Base-by-base conservation (phyloP, 2,888 invertebrate genomes). In the Leucophenga montana region DNA sequence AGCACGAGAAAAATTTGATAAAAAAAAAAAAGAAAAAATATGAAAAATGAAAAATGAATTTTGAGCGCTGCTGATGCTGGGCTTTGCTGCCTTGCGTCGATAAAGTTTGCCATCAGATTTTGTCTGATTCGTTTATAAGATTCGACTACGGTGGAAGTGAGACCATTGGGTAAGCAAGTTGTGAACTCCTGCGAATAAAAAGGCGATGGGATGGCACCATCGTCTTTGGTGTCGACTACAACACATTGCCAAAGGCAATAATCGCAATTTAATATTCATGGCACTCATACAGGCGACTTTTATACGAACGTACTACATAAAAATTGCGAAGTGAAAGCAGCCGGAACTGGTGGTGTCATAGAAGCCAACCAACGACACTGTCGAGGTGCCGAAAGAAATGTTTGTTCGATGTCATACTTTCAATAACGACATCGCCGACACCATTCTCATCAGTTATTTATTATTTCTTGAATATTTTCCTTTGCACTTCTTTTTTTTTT, bases 251-350 rank as follows among this genome's bases (percentile, higher is more conserved):
- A 76, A 75, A 68, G 81, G 81, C 81, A 81, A 81, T 81, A 83
- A 83, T 83, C 77, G 75, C 80, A 83, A 82, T 82, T 83, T 82
- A 83, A 82, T 82, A 82, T 82, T 83, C 84, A 82, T 82, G 81
- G 73, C 77, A 72, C 72, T 77, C 76, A 77, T 77, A 75, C 75
- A 83, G 80, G 77, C 82, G 76, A 82, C 14, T 83, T 82, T 83
- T 78, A 82, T 83, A 82, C 71, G 70, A 77, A 80, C 83, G 75
- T 54, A 31, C 27, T 14, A 13, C 57, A n/a, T 11, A 57, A 27
- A n/a, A 18, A 27, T 72, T 69, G 75, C 78, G 74, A 64, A 77
- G 74, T 71, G 16, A 31, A 48, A 33, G 1, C 31, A 39, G 44
- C 57, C 3, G 33, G 33, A 33, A 33, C 33, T 8, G 33, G 33